Evolutionary conservation across 2,797 vertebrate genomes (phyloP).

Genomic region (Heterohyrax brucei): DNA sequence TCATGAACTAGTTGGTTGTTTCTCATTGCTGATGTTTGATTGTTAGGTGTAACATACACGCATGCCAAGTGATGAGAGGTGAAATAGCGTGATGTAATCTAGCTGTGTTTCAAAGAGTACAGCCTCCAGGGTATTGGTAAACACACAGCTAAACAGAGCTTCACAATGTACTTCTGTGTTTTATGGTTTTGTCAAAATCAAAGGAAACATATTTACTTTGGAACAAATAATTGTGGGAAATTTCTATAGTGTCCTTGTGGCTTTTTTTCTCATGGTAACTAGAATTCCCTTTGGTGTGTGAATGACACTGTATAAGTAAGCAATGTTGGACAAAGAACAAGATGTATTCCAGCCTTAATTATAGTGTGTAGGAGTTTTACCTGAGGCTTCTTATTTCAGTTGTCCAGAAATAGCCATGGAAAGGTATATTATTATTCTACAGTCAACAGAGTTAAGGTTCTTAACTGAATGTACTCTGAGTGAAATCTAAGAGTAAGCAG

Average conservation of each 20-base stretch:
- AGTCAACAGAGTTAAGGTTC: constrained; percentile 33
- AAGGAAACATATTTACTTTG: constrained; percentile 83
- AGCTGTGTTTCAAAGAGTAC: constrained; percentile 70
- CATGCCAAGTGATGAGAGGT: constrained; percentile 72
- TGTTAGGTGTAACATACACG: constrained; percentile 32
- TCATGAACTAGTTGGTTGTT: constrained; percentile 44
- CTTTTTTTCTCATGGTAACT: constrained; percentile 74
- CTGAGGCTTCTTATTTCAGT: constrained; percentile 49
- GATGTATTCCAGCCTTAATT: constrained; percentile 45
- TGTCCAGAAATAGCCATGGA: constrained; percentile 45
- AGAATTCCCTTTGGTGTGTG: constrained; percentile 71
- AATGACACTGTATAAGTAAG: constrained; percentile 33
- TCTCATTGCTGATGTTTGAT: constrained; percentile 47
- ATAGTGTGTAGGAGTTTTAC: constrained; percentile 8
- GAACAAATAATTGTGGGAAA: constrained; percentile 83
- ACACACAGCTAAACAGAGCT: constrained; percentile 65
- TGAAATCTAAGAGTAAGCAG: not conserved
- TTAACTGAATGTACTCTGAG: not conserved
- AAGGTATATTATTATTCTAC: not conserved
- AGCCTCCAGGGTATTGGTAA: constrained; percentile 83
- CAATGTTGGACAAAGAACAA: constrained; percentile 49
- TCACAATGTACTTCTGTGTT: constrained; percentile 75
- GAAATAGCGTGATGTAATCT: constrained; percentile 72
- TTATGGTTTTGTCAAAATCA: constrained; percentile 84
- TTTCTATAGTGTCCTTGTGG: constrained; percentile 68